A percentile compares a stretch with the other conserved stretches of the same genome.
Conservation (phyloP, 1,140 invertebrate species). For the Drosophila varians region DNA sequence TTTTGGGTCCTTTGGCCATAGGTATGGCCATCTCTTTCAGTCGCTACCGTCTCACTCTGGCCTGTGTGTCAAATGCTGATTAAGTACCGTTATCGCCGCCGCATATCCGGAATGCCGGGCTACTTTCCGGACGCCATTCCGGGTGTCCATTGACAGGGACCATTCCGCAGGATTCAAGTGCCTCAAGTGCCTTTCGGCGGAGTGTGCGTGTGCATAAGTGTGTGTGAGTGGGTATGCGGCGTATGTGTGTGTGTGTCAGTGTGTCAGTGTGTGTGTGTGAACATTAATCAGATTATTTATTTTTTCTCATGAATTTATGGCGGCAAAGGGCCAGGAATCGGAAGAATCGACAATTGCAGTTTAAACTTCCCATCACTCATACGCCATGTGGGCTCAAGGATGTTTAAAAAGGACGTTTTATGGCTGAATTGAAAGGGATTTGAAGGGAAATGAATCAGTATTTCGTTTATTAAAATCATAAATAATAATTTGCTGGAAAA, state of each 20-base stretch:
- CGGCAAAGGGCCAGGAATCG: conserved; percentile 6
- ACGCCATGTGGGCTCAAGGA: conserved; percentile 7
- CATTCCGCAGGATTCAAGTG: conserved; percentile 22
- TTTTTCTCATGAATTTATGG: conserved; percentile 50
- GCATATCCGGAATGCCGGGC: conserved; percentile 38
- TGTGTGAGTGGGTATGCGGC: too few relatives aligned
- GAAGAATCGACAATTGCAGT: conserved; percentile 37
- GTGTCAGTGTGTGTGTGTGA: conserved; percentile 25
- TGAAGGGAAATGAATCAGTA: neutral
- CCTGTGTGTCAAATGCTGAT: conserved; percentile 61
- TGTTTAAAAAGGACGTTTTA: neutral
- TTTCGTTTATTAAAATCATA: too few relatives aligned
- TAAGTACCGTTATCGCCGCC: conserved; percentile 55
- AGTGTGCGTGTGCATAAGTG: conserved; percentile 3
- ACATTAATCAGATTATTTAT: conserved; percentile 72
- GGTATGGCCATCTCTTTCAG: neutral
- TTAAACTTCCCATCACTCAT: conserved; percentile 36
- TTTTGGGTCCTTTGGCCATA: neutral
- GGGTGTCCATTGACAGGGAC: conserved; percentile 41
- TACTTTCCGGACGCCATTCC: neutral
- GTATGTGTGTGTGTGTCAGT: conserved; percentile 1
- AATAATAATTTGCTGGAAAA: too few relatives aligned
- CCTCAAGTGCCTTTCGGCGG: conserved; percentile 5
- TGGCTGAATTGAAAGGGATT: neutral
- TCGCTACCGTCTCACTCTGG: neutral